Conservation (phyloP, 2,888 invertebrate species). For the Oxytorus armatus region DNA sequence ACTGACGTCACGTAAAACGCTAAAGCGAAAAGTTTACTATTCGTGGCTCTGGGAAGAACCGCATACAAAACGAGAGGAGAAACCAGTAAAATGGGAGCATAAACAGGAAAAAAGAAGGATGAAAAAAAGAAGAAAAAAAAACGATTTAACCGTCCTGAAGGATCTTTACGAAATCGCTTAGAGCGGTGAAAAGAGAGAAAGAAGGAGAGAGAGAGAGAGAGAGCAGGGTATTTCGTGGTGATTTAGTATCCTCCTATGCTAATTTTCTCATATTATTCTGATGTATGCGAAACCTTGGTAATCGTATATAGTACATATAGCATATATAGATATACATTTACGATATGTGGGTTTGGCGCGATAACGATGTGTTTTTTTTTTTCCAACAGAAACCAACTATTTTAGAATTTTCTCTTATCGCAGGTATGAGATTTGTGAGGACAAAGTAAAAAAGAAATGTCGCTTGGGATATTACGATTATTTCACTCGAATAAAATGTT, state of each 20-base stretch:
- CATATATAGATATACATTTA: neutral
- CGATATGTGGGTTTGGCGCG: neutral
- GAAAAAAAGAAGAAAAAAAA: slow-evolving; percentile 1
- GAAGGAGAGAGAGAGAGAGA: too few species aligned
- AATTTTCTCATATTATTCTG: slow-evolving; percentile 52
- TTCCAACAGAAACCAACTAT: too few species aligned
- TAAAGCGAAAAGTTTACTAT: slow-evolving; percentile 58
- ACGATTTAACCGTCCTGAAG: slow-evolving; percentile 19
- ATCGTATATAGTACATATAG: slow-evolving; percentile 2
- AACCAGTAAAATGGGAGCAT: slow-evolving; percentile 11
- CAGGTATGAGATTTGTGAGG: too few species aligned
- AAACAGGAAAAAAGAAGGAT: neutral
- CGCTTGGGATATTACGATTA: too few species aligned
- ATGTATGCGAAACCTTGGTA: slow-evolving; percentile 31
- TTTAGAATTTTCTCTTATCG: too few species aligned
- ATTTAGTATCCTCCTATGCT: slow-evolving; percentile 59
- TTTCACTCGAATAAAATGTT: too few species aligned
- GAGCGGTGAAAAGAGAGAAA: slow-evolving; percentile 10
- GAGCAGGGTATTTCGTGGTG: slow-evolving; percentile 21
- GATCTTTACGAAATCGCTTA: slow-evolving; percentile 36
- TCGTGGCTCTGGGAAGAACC: slow-evolving; percentile 44
- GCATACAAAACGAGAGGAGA: slow-evolving; percentile 11
- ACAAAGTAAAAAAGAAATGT: too few species aligned
- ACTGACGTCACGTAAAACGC: slow-evolving; percentile 28
- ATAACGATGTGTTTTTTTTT: neutral